Evolutionary conservation across 2,888 invertebrate genomes (phyloP), one percentile per base, ranked within the genome.

Genomic region (Sinelater perroti): DNA sequence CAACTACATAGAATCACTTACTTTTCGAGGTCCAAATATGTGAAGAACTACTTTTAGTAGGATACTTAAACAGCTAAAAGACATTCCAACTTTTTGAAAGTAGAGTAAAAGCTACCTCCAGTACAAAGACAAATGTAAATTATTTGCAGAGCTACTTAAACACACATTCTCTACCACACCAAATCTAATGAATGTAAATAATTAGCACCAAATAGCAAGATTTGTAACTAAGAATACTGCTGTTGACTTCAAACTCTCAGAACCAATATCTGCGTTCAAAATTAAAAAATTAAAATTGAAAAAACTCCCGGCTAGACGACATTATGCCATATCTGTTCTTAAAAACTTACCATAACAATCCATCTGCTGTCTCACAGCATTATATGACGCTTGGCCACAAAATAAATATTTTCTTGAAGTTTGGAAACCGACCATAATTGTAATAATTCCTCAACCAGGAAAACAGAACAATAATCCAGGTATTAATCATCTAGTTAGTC

Each of bases 1-100:
- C 30, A 30, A 30, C n/a, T 30, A 30, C n/a, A 30, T 5, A 30
- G 30, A 30, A 5, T 30, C 30, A n/a, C 30, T 30, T n/a, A 30
- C 4, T n/a, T 11, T 11, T 3, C 10, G 30, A 30, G 30, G 11
- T n/a, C 30, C 30, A 30, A 30, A 30, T n/a, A 30, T 30, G 30
- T 30, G 30, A 4, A n/a, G 5, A 30, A n/a, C 30, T 11, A 30
- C 24, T 5, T 6, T 6, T 6, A 24, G 24, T 24, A n/a, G n/a
- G n/a, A n/a, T n/a, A n/a, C n/a, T n/a, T n/a, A n/a, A n/a, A n/a
- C n/a, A n/a, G n/a, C n/a, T n/a, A n/a, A n/a, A n/a, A n/a, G n/a
- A n/a, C n/a, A n/a, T n/a, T n/a, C n/a, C n/a, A n/a, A n/a, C n/a
- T n/a, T n/a, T n/a, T 24, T 8, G 30, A 30, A 30, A n/a, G 3